Evolutionary conservation across 1,140 invertebrate genomes (phyloP).

Genomic region (Drosophila bocqueti): DNA sequence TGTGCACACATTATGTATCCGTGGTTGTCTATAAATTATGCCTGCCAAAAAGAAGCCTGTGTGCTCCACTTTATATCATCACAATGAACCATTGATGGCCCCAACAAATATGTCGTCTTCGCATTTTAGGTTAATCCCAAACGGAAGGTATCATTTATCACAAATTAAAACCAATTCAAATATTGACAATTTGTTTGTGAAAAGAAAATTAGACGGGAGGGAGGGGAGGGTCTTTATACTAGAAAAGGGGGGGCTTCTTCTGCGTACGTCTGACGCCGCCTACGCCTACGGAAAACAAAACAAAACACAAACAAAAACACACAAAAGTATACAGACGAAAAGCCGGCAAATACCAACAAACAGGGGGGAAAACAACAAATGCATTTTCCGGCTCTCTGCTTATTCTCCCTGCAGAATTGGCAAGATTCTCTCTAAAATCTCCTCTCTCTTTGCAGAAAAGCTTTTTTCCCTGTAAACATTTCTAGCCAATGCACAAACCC

Average conservation of each 20-base stretch:
- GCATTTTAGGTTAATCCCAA: conserved; percentile 50
- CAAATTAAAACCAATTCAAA: conserved; percentile 64
- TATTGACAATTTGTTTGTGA: conserved; percentile 58
- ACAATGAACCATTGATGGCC: conserved; percentile 19
- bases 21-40: conserved; percentile 56
- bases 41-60: conserved; percentile 52
- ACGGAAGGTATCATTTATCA: conserved; percentile 63
- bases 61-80: conserved; percentile 60
- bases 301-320: conserved; percentile 24
- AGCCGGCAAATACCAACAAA: conserved; percentile 24
- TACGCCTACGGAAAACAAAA: conserved; percentile 27
- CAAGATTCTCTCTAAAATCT: neutral
- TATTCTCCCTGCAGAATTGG: neutral
- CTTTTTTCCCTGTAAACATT: neutral
- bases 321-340: conserved; percentile 16
- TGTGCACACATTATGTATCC: conserved; percentile 17
- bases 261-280: neutral
- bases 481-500: conserved; percentile 9
- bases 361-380: conserved; percentile 1
- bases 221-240: neutral
- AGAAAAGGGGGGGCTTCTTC: neutral
- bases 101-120: conserved; percentile 28
- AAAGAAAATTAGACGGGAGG: neutral
- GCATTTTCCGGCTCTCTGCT: conserved; percentile 1
- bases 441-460: conserved; percentile 3